Percentiles rank a stretch among this genome's conserved stretches.
These are phyloP conservation scores for Cheilosia variabilis DNA, from an alignment of 2,888 invertebrate species.

Conservation along the genomic window DNA sequence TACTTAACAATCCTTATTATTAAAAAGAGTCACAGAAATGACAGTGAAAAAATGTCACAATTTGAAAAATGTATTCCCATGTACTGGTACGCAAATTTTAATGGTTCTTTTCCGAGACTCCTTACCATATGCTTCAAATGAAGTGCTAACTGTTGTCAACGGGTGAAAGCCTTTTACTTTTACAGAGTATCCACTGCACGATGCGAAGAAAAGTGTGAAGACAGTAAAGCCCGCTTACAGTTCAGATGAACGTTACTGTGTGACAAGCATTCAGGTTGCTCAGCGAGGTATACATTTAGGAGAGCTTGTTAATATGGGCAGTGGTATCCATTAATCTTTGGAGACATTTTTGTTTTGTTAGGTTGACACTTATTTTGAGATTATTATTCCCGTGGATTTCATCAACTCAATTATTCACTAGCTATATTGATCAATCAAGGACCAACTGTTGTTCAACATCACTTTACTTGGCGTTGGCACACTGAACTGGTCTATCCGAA, in stretches of 20 bases:
- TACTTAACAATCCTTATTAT: no score
- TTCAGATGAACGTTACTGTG: background rate
- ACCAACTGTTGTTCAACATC: no score
- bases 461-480: no score
- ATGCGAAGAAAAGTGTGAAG: background rate
- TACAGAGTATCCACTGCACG: background rate
- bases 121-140: constrained; percentile 20
- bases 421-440: no score
- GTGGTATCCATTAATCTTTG: background rate
- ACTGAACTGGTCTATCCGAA: no score
- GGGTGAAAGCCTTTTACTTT: constrained; percentile 27
- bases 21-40: no score
- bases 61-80: no score
- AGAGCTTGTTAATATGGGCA: background rate
- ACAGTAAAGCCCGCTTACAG: background rate
- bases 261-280: background rate
- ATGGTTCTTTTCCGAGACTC: background rate
- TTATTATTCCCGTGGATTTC: no score
- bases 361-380: no score
- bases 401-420: no score
- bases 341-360: background rate
- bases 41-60: no score
- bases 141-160: background rate
- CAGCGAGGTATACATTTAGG: constrained; percentile 50
- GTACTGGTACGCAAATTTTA: no score